Base-by-base conservation (phyloP, 2,888 invertebrate genomes). In the Melikaiella ostensackeni region DNA sequence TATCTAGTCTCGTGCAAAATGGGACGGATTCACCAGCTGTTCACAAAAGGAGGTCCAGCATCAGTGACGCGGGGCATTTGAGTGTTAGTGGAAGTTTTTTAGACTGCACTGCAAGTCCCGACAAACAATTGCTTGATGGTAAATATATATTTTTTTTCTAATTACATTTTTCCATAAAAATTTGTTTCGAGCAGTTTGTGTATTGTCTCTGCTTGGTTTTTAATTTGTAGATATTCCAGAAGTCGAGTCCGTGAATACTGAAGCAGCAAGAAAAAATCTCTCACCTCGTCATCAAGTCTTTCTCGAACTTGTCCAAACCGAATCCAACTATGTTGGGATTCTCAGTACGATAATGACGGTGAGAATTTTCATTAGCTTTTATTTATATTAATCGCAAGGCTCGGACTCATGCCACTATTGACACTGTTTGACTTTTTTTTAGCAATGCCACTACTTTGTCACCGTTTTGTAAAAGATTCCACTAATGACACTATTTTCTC, bases 281-380 rank as follows among this genome's bases (percentile, higher is more conserved):
- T 95, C 96, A 62, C 94, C 96, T 4, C 93, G 97, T 75, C 96
- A 96, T 88, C 96, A 96, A 92, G 96, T 97, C 74, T 97, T 97
- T 91, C 94, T 96, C 92, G 99, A 99, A 92, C 94, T 99, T 86
- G 94, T 97, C 82, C 97, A 98, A 92, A 99, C 99, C 0, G 99
- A 99, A 92, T 96, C 96, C 79, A 99, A 99, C 93, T 99, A 99
- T 92, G 98, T 99, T 79, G 96, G 96, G 80, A 98, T 99, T 89
- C 94, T 99, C 86, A 95, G 97, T 87, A 98, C 98, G 57, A 97
- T 99, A 88, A 95, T 98, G 89, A 97, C 95, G 91, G 98, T 97
- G 92, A 92, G 93, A 90, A 59, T 27, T 24, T 59, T 59, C 1
- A 13, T 59, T 11, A 9, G 42, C 16, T 16, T 42, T 42, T 6